Conservation (phyloP, 2,797 vertebrate genomes). For the Sebastolobus alascanus region DNA sequence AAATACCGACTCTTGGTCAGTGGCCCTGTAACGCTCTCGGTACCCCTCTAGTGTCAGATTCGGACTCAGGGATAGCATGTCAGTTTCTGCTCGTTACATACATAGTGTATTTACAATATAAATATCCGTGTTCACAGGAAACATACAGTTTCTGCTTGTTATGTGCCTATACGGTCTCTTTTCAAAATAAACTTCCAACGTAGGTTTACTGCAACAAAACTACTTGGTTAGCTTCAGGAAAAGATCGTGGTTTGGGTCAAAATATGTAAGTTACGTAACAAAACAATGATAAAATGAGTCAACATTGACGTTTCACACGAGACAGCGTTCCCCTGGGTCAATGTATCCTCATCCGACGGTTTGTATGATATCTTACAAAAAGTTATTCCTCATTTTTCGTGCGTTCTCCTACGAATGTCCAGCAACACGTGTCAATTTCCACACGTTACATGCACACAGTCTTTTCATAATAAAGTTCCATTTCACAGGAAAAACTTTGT, state of each 20-base stretch:
- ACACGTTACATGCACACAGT: no score
- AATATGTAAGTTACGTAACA: neutral
- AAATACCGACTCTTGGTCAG: neutral
- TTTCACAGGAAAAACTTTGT: no score
- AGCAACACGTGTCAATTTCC: no score
- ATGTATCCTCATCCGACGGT: no score
- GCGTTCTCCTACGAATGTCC: no score
- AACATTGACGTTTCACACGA: no score
- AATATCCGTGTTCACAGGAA: neutral
- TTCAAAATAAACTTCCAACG: neutral
- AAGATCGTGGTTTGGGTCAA: neutral
- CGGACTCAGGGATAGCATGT: neutral
- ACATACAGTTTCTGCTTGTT: no score
- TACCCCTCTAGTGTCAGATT: neutral
- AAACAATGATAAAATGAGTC: no score
- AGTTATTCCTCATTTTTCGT: no score
- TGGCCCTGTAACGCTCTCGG: neutral
- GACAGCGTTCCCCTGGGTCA: no score
- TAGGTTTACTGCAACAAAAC: neutral
- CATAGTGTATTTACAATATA: neutral
- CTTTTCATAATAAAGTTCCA: no score
- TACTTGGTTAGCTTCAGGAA: neutral
- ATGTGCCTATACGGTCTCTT: neutral
- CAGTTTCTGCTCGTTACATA: neutral
- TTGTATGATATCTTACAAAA: no score